A percentile compares a stretch with the other conserved stretches of the same genome.
phyloP scores from a whole-genome alignment of 1,140 invertebrate genomes.

The Oscheius sp. region DNA sequence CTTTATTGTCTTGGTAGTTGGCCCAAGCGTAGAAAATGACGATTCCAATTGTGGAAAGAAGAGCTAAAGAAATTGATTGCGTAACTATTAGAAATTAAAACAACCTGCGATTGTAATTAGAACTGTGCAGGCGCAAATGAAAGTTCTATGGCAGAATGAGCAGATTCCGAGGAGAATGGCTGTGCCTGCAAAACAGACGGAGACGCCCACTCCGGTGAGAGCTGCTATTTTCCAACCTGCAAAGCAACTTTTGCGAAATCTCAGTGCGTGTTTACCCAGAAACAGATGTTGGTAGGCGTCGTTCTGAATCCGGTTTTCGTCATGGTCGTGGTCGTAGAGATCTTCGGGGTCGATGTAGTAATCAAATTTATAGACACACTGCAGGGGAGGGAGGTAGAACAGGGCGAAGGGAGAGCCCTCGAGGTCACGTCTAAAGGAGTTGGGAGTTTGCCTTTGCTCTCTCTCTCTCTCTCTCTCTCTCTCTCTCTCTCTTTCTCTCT shows the following conservation, averaged over 20 bases:
- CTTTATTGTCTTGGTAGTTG: constrained; percentile 58
- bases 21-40: constrained; percentile 54
- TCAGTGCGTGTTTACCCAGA: constrained; percentile 44
- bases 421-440: constrained; percentile 46
- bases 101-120: constrained; percentile 47
- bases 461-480: background rate
- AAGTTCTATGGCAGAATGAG: constrained; percentile 56
- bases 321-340: constrained; percentile 60
- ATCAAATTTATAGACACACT: constrained; percentile 60
- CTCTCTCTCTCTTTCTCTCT: too few species aligned
- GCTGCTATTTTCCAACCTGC: constrained; percentile 60
- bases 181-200: constrained; percentile 42
- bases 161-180: constrained; percentile 52
- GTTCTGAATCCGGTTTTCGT: constrained; percentile 57
- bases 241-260: background rate
- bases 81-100: background rate
- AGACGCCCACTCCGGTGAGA: constrained; percentile 45
- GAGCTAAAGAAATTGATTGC: constrained; percentile 32
- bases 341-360: constrained; percentile 61
- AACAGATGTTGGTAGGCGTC: constrained; percentile 60
- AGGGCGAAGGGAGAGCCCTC: constrained; percentile 58
- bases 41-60: constrained; percentile 45
- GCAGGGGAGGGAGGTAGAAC: constrained; percentile 53
- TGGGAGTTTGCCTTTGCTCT: background rate
- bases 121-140: constrained; percentile 54